These are phyloP conservation scores for Caerostris darwini DNA, from an alignment of 1,140 invertebrate genomes.

Conservation along the genomic window DNA sequence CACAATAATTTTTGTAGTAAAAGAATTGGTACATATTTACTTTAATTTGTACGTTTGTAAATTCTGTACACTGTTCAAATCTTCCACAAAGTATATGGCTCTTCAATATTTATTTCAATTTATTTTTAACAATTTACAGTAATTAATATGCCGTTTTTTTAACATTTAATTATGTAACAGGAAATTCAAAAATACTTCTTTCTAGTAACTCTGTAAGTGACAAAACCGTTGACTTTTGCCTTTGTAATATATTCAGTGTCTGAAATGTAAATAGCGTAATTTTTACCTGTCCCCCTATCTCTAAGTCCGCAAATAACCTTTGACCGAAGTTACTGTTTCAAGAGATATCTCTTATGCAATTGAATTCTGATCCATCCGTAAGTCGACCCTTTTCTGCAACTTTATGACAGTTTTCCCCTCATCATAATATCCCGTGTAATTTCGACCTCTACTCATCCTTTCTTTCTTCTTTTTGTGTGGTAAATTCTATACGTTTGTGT, in stretches of 20 bases:
- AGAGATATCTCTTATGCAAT: constrained; percentile 15
- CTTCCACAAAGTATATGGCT: too few relatives aligned
- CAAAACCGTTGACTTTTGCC: background rate
- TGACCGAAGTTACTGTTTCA: background rate
- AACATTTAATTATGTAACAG: too few relatives aligned
- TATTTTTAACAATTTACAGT: too few relatives aligned
- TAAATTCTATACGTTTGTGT: too few relatives aligned
- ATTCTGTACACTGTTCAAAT: too few relatives aligned
- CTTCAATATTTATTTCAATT: too few relatives aligned
- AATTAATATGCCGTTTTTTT: too few relatives aligned
- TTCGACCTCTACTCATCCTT: background rate
- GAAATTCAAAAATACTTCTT: background rate
- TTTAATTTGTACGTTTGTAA: too few relatives aligned
- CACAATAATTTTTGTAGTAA: too few relatives aligned
- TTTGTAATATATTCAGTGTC: background rate
- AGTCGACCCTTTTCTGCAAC: background rate
- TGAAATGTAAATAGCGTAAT: background rate
- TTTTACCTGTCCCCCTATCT: background rate
- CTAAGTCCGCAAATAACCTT: background rate
- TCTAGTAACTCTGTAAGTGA: background rate
- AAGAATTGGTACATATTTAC: too few relatives aligned
- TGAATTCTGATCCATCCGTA: background rate
- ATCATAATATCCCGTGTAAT: constrained; percentile 1
- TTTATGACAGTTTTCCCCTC: background rate
- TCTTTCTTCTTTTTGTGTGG: background rate